Evolutionary conservation across 2,113 vertebrate species (phyloP).

Genomic region (Cyanistes caeruleus): DNA sequence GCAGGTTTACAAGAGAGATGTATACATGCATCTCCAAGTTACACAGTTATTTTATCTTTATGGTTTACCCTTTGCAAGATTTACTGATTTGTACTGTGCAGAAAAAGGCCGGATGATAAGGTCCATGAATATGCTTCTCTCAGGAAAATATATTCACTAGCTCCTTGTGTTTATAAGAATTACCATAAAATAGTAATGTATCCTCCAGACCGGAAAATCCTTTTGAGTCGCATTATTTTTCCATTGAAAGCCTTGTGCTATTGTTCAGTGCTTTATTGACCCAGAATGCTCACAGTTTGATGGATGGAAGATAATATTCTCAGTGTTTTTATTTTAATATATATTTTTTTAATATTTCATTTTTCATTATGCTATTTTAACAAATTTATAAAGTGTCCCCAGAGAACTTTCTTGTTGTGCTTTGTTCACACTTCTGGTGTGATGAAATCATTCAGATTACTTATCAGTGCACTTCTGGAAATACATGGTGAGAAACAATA

Average conservation of each 20-base stretch:
- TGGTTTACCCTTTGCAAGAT: not conserved
- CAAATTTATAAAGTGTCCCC: not conserved
- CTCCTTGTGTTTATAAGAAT: not conserved
- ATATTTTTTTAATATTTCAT: not conserved
- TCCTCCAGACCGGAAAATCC: not conserved
- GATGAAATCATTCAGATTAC: not conserved
- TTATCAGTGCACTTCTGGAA: not conserved
- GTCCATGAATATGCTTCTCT: not conserved
- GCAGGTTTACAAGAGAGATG: not conserved
- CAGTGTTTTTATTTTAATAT: not conserved
- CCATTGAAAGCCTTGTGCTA: not conserved
- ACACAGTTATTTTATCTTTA: not conserved
- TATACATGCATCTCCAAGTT: not conserved
- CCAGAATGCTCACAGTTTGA: not conserved
- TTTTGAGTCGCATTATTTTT: not conserved
- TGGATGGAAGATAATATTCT: not conserved
- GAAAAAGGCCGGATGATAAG: not conserved
- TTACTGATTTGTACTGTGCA: not conserved
- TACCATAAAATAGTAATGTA: not conserved
- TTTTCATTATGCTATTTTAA: not conserved
- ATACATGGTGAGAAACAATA: not conserved
- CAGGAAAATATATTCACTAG: not conserved
- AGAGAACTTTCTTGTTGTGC: not conserved
- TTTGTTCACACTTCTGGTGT: not conserved
- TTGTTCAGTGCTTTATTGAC: not conserved